Percentiles rank a stretch among this genome's conserved stretches.
Evolutionary conservation across 2,113 vertebrate genomes (phyloP).

Genomic region (Leucopsar rothschildi): DNA sequence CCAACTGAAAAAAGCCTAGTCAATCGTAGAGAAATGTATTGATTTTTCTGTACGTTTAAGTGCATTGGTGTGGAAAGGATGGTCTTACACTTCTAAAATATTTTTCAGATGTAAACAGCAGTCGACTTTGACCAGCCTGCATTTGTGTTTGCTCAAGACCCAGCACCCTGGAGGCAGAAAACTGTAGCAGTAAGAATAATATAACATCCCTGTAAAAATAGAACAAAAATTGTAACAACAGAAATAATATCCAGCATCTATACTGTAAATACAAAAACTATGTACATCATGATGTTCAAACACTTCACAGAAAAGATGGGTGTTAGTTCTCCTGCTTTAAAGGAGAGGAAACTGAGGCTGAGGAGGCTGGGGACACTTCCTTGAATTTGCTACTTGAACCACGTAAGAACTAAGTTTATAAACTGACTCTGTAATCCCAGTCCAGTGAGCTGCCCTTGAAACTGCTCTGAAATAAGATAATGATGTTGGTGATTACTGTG

Average conservation of each 20-base stretch:
- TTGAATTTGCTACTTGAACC: neutral
- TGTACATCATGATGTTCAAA: rapidly evolving
- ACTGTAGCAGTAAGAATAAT: neutral
- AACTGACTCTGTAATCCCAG: rapidly evolving
- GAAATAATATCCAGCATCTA: neutral
- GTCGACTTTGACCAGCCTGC: neutral
- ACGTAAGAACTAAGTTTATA: neutral
- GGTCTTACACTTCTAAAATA: neutral
- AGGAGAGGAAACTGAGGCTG: neutral
- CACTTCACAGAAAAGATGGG: neutral
- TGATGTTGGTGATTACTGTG: neutral
- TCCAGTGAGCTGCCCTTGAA: neutral
- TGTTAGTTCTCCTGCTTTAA: neutral
- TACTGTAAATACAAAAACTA: neutral
- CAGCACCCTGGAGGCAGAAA: neutral
- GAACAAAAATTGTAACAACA: neutral
- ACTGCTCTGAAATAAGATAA: neutral
- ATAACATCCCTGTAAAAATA: neutral
- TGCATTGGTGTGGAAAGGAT: neutral
- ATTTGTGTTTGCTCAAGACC: slow-evolving; percentile 11
- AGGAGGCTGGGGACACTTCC: neutral
- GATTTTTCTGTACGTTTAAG: slow-evolving; percentile 7
- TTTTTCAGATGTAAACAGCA: neutral
- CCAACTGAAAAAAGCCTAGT: neutral
- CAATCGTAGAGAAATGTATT: neutral